Evolutionary conservation across 2,113 vertebrate genomes (phyloP).

Genomic region (Pollachius pollachius): DNA sequence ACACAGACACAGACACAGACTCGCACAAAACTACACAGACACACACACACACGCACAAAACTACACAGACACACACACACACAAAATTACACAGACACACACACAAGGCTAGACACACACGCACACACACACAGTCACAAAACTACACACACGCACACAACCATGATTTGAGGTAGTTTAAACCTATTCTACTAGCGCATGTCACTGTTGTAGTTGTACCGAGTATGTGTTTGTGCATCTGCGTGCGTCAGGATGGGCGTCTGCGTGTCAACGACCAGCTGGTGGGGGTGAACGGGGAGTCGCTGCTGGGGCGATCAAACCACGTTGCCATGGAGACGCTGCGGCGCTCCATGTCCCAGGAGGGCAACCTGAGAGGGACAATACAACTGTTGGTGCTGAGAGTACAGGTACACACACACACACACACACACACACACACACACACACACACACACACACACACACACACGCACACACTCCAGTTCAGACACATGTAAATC

Average conservation of each 20-base stretch:
- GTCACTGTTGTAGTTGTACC: too few species aligned
- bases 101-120: not conserved
- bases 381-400: constrained; percentile 94
- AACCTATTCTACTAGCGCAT: too few species aligned
- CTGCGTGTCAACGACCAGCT: constrained; percentile 90
- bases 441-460: constrained; percentile 11
- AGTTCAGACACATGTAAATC: too few species aligned
- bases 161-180: too few species aligned
- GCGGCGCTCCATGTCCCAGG: constrained; percentile 95
- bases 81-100: too few species aligned
- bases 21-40: too few species aligned
- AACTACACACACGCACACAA: not conserved
- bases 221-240: too few species aligned
- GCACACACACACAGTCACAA: not conserved
- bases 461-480: constrained; percentile 6
- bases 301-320: constrained; percentile 88
- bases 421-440: constrained; percentile 1
- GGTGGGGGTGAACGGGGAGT: constrained; percentile 92
- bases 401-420: constrained; percentile 44
- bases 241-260: constrained; percentile 82
- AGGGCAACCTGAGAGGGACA: constrained; percentile 89
- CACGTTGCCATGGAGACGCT: constrained; percentile 96
- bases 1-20: too few species aligned
- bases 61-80: too few species aligned
- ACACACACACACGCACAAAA: too few species aligned